A percentile compares a stretch with the other conserved stretches of the same genome.
Conservation (phyloP, 35 echinoderm and acorn worm genomes). For the Hemicentrotus pulcherrimus region DNA sequence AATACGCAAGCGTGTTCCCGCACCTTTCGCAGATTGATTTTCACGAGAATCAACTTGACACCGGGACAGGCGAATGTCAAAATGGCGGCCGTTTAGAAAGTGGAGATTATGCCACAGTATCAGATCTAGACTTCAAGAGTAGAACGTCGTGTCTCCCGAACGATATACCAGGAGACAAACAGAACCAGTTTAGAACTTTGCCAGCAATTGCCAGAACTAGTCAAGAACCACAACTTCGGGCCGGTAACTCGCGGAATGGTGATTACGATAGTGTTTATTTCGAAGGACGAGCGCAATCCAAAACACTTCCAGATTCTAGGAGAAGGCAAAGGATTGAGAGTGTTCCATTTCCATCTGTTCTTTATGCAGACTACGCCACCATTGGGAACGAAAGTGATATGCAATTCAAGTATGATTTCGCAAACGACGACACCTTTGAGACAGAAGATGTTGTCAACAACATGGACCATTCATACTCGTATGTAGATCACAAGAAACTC, state of each 20-base stretch:
- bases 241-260: background rate
- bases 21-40: background rate
- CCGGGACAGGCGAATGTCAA: background rate
- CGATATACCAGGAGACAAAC: background rate
- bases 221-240: background rate
- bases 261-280: conserved; percentile 43
- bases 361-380: conserved; percentile 9
- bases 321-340: background rate
- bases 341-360: background rate
- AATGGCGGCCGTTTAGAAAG: background rate
- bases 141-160: background rate
- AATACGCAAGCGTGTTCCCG: conserved; percentile 29
- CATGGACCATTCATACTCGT: conserved; percentile 10
- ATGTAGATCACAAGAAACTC: conserved; percentile 27
- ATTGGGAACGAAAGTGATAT: background rate
- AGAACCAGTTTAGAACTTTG: background rate
- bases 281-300: background rate
- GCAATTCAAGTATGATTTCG: background rate
- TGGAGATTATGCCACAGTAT: background rate
- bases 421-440: conserved; percentile 20
- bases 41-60: background rate
- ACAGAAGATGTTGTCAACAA: background rate
- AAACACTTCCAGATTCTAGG: conserved; percentile 22
- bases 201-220: background rate
- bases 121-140: background rate